These are phyloP conservation scores for Drosophila paramelanica DNA, from an alignment of 2,888 invertebrate species.

Conservation along the genomic window DNA sequence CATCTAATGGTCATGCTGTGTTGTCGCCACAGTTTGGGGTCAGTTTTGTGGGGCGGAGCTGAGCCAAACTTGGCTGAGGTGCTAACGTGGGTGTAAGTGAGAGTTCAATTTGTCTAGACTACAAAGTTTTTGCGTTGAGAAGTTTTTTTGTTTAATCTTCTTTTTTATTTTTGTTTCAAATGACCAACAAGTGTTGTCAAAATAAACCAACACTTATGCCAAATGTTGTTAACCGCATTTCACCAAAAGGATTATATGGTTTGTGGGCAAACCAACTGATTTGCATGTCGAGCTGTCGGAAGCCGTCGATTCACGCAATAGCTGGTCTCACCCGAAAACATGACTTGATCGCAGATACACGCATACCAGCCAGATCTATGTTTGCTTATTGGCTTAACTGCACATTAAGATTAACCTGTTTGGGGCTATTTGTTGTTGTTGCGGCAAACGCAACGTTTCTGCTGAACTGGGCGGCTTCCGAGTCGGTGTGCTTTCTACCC, in stretches of 20 bases:
- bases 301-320: conserved; percentile 71
- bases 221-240: conserved; percentile 33
- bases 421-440: conserved; percentile 29
- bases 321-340: conserved; percentile 41
- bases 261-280: conserved; percentile 47
- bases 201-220: conserved; percentile 25
- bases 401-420: conserved; percentile 49
- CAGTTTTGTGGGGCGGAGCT: conserved; percentile 15
- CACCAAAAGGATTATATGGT: conserved; percentile 21
- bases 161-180: neutral
- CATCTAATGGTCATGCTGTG: conserved; percentile 5
- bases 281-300: conserved; percentile 77
- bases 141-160: conserved; percentile 35
- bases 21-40: conserved; percentile 12
- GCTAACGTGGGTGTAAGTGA: conserved; percentile 59
- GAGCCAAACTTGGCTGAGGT: conserved; percentile 22
- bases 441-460: conserved; percentile 24
- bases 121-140: conserved; percentile 17
- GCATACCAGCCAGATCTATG: conserved; percentile 41
- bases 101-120: conserved; percentile 44
- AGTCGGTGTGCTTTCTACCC: conserved; percentile 66
- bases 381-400: conserved; percentile 38
- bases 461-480: conserved; percentile 48
- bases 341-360: conserved; percentile 25
- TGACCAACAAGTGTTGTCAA: conserved; percentile 19